Conservation (phyloP, 2,797 vertebrate genomes). For the Cyprinella venusta region DNA sequence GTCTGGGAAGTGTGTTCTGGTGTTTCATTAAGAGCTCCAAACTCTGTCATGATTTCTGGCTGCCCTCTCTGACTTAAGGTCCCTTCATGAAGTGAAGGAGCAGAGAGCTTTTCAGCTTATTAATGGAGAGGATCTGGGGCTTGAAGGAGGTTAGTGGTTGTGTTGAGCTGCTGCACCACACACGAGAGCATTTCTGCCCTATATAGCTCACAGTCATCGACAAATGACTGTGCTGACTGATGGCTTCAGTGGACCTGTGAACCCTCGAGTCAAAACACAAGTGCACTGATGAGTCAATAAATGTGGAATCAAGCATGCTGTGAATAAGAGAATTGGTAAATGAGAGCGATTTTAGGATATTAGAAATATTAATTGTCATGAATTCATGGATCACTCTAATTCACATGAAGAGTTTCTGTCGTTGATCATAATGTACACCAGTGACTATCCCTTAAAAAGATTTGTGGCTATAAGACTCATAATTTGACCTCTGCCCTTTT, state of each 20-base stretch:
- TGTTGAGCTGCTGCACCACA: neutral
- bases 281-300: conserved; percentile 26
- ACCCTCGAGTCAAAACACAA: conserved; percentile 26
- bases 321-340: neutral
- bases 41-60: conserved; percentile 36
- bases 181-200: conserved; percentile 15
- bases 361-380: neutral
- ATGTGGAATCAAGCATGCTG: neutral
- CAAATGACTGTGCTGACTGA: conserved; percentile 18
- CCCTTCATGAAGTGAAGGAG: conserved; percentile 31
- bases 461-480: neutral
- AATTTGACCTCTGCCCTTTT: conserved; percentile 38
- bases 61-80: conserved; percentile 16
- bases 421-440: neutral
- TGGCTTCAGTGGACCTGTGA: neutral
- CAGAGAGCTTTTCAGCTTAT: conserved; percentile 45
- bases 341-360: neutral
- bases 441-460: neutral
- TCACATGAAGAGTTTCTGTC: neutral
- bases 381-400: neutral
- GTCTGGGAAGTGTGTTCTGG: conserved; percentile 18
- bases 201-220: neutral
- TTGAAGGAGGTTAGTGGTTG: conserved; percentile 1
- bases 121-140: conserved; percentile 25
- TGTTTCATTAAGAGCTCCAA: conserved; percentile 34